Conservation (phyloP, 2,888 invertebrate species). For the Cosmia trapezina region DNA sequence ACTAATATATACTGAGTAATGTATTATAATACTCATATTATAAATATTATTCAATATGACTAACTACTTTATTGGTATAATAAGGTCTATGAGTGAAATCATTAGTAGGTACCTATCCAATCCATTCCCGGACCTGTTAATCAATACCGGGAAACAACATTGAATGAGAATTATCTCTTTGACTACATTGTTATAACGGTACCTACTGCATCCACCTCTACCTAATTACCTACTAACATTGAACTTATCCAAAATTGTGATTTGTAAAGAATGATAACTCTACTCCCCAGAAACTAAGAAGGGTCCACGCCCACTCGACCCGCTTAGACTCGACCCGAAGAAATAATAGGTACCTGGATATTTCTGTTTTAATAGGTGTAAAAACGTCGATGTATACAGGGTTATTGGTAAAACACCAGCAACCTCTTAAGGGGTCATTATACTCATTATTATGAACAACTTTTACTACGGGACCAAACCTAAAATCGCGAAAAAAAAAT, state of each 20-base stretch:
- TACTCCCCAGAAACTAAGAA: neutral
- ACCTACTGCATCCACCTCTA: neutral
- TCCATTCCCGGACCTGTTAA: neutral
- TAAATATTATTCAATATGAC: conserved; percentile 18
- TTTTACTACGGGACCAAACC: no score
- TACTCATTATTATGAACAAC: no score
- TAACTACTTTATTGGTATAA: conserved; percentile 5
- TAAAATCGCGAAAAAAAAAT: no score
- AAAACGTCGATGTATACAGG: no score
- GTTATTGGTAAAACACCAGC: no score
- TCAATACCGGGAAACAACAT: neutral
- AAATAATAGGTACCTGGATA: no score
- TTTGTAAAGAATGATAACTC: neutral
- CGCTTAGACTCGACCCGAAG: no score
- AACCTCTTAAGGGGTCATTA: no score
- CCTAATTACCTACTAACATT: neutral
- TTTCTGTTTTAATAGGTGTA: no score
- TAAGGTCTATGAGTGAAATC: neutral
- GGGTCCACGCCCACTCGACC: no score
- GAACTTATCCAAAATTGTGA: neutral
- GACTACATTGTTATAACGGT: neutral
- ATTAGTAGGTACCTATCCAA: neutral
- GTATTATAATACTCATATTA: conserved; percentile 23
- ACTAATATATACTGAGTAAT: conserved; percentile 30
- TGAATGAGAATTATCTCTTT: neutral